Base-by-base conservation (phyloP, 1,140 invertebrate genomes). In the Caenorhabditis remanei region DNA sequence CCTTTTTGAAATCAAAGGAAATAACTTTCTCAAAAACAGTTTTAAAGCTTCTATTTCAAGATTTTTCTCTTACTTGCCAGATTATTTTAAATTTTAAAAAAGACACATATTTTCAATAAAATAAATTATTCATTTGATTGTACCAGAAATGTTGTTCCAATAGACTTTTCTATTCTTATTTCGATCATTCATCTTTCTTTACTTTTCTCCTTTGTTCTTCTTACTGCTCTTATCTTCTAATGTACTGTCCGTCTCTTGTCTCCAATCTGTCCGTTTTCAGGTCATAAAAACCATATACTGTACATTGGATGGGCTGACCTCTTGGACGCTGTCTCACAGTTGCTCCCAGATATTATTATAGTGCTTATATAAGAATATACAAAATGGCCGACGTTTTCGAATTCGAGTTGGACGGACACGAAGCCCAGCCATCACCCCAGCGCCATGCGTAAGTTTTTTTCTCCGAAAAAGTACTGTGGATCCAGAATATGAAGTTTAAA, bases 231-330 rank as follows among this genome's bases (percentile, higher is more conserved):
- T 71, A 67, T 71, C 41, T 46, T 46, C 40, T 46, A 16, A 53
- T 16, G 50, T 53, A 16, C 16, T 16, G 50, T 53, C 50, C 13
- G 11, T 14, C 16, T 53, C 50, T 53, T 53, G 50, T 53, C 50
- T 53, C 50, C 14, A 53, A 14, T 53, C 50, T 14, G 50, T 16
- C 50, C 65, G 43, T 11, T 79, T 79, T n/a, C 46, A 79, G 71
- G 71, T 79, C 19, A 50, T 32, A 50, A 14, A 53, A 79, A 79
- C 71, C 71, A 79, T 13, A 79, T 24, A 50, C 46, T 79, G 71
- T 79, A 79, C 71, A 79, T 79, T 79, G 71, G 71, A 79, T 79
- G 71, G 71, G 71, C 71, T 79, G 71, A 79, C 11, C 71, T 79
- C 46, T 79, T n/a, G 43, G 71, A 53, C 32, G 11, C 65, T 71